phyloP scores from a whole-genome alignment of 2,113 vertebrate species.

The Oryzias curvinotus region DNA sequence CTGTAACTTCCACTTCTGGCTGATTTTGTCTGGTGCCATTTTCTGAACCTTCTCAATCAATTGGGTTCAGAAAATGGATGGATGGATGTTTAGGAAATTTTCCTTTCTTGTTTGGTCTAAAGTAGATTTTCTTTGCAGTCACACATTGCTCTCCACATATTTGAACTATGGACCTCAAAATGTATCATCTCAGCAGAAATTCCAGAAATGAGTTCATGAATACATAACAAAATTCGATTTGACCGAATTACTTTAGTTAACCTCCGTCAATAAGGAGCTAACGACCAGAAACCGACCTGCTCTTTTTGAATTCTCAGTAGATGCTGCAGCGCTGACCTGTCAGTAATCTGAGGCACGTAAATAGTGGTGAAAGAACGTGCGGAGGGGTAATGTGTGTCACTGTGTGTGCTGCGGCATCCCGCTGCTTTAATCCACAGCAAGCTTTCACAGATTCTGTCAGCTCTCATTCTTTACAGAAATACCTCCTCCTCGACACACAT shows the following conservation, averaged over 20 bases:
- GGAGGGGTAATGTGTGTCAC: slow-evolving; percentile 56
- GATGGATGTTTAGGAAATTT: no score
- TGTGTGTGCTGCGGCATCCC: slow-evolving; percentile 47
- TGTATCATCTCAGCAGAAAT: no score
- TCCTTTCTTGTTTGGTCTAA: no score
- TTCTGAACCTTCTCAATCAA: no score
- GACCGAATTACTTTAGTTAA: neutral
- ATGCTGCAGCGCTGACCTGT: slow-evolving; percentile 7
- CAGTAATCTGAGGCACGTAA: slow-evolving; percentile 14
- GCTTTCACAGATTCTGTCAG: slow-evolving; percentile 53
- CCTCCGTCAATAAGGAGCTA: neutral
- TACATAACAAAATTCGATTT: no score
- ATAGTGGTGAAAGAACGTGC: slow-evolving; percentile 33
- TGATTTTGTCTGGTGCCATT: no score
- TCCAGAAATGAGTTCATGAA: no score
- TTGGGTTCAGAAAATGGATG: no score
- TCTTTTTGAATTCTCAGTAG: slow-evolving; percentile 20
- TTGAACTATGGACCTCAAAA: no score
- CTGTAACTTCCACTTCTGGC: no score
- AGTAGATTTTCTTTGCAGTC: no score
- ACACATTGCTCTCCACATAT: no score
- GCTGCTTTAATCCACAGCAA: slow-evolving; percentile 58
- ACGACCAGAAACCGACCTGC: slow-evolving; percentile 4
- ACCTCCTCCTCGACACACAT: slow-evolving; percentile 17
- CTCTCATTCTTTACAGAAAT: slow-evolving; percentile 48